These are phyloP conservation scores for Cepaea hortensis DNA, from an alignment of 2,888 invertebrate genomes.

Conservation along the genomic window DNA sequence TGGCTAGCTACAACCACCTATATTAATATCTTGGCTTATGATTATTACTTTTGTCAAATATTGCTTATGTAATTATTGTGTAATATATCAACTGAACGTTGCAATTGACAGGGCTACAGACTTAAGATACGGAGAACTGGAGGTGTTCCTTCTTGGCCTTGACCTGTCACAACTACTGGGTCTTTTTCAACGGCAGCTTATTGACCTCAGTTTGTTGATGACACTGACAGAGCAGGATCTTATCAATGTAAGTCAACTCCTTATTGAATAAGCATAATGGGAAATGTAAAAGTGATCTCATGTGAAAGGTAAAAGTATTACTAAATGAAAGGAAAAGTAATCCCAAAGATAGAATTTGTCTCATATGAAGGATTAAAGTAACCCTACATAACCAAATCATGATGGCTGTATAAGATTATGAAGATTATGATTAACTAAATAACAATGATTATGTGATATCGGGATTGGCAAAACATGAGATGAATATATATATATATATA, in stretches of 20 bases:
- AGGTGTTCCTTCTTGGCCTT: conserved; percentile 76
- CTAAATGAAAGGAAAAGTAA: no score
- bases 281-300: no score
- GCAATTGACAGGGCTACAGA: conserved; percentile 37
- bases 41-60: neutral
- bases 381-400: no score
- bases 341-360: no score
- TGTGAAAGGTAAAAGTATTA: no score
- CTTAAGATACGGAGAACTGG: conserved; percentile 72
- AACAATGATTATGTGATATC: no score
- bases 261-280: neutral
- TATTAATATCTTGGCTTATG: neutral
- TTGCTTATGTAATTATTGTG: neutral
- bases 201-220: conserved; percentile 74
- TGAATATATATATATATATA: no score
- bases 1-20: neutral
- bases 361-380: no score
- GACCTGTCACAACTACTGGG: conserved; percentile 71
- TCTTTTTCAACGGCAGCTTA: conserved; percentile 72
- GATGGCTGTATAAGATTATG: no score
- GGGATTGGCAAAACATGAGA: no score
- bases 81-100: neutral
- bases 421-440: no score
- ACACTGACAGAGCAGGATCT: conserved; percentile 75
- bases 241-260: conserved; percentile 64